Evolutionary conservation across 2,113 vertebrate genomes (phyloP).

Genomic region (Mormyrus iriodes): DNA sequence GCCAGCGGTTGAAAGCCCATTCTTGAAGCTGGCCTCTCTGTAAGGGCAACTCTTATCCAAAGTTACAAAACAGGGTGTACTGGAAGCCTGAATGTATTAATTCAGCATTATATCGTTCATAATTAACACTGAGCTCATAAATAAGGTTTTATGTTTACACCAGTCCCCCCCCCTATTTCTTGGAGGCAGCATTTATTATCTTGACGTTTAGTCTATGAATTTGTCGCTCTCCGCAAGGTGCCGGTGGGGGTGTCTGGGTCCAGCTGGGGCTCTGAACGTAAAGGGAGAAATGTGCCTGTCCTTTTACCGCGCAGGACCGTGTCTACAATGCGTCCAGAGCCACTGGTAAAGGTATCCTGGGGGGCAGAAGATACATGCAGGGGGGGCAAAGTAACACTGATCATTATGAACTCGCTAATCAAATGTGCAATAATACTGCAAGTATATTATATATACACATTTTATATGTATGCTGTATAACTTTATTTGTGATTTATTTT

Average conservation of each 20-base stretch:
- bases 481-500: background rate
- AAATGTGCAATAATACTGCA: background rate
- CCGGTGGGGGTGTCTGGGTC: background rate
- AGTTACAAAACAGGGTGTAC: background rate
- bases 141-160: background rate
- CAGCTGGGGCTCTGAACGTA: background rate
- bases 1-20: background rate
- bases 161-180: background rate
- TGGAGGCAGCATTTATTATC: background rate
- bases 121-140: background rate
- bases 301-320: background rate
- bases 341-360: background rate
- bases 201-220: background rate
- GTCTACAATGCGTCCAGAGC: background rate
- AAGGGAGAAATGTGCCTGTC: background rate
- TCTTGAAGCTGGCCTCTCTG: background rate
- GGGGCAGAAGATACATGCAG: background rate
- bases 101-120: background rate
- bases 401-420: background rate
- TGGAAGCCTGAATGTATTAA: background rate
- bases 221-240: background rate
- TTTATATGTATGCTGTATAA: background rate
- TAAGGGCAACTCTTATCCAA: background rate
- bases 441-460: background rate
- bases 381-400: background rate